Evolutionary conservation across 2,888 invertebrate genomes (phyloP).

Genomic region (Drosophila barbarae): DNA sequence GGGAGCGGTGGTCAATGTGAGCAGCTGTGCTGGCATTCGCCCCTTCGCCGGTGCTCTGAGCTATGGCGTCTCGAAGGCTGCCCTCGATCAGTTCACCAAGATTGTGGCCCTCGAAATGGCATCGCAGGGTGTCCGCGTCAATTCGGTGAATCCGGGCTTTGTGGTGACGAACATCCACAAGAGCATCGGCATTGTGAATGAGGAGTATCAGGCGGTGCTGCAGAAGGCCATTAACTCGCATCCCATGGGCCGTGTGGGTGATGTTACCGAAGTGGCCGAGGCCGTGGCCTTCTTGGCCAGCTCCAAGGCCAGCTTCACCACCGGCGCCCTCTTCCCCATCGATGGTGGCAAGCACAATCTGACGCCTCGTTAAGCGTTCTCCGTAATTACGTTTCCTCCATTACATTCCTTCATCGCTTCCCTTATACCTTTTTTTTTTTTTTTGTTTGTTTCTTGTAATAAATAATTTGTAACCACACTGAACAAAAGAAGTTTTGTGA

Average conservation of each 20-base stretch:
- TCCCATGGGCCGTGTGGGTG: slow-evolving; percentile 91
- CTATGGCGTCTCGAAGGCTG: slow-evolving; percentile 95
- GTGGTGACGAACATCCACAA: slow-evolving; percentile 91
- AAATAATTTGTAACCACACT: slow-evolving; percentile 29
- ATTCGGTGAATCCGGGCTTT: slow-evolving; percentile 95
- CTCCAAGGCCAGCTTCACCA: slow-evolving; percentile 85
- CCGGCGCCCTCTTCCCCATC: slow-evolving; percentile 85
- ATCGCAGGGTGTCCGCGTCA: slow-evolving; percentile 89
- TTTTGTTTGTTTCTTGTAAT: slow-evolving; percentile 22
- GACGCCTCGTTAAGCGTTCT: slow-evolving; percentile 83
- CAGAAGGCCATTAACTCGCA: slow-evolving; percentile 90
- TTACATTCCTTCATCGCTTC: slow-evolving; percentile 4
- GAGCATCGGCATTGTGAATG: slow-evolving; percentile 85
- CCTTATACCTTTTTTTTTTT: background rate
- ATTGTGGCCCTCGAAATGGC: slow-evolving; percentile 92
- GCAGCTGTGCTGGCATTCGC: slow-evolving; percentile 92
- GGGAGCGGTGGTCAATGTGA: slow-evolving; percentile 94
- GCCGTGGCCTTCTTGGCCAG: slow-evolving; percentile 94
- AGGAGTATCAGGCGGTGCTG: slow-evolving; percentile 88
- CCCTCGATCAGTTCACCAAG: slow-evolving; percentile 94
- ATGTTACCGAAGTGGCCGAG: slow-evolving; percentile 90
- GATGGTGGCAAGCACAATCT: slow-evolving; percentile 83
- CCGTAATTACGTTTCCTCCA: slow-evolving; percentile 33
- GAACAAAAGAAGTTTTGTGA: background rate
- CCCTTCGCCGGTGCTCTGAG: slow-evolving; percentile 92